phyloP scores from a whole-genome alignment of 2,888 invertebrate species.

The Mycalesis mineus region DNA sequence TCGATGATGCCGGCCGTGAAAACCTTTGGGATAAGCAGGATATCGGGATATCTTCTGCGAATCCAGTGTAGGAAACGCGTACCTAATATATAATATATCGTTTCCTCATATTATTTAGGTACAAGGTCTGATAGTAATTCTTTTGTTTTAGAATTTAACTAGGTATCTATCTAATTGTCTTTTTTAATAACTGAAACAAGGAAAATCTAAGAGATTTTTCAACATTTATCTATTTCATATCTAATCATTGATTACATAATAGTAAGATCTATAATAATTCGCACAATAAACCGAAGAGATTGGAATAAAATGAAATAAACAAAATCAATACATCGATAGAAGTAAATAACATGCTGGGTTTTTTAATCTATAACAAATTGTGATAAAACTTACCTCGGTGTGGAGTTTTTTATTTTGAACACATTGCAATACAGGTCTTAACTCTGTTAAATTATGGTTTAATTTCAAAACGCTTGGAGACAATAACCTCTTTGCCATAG shows the following conservation, averaged over 20 bases:
- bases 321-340: not conserved
- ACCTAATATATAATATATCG: no score
- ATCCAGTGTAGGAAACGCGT: no score
- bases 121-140: no score
- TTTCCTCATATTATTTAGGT: no score
- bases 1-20: no score
- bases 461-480: constrained; percentile 35
- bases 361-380: not conserved
- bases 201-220: not conserved
- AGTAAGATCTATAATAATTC: not conserved
- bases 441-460: constrained; percentile 30
- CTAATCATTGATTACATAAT: constrained; percentile 1
- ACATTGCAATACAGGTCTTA: constrained; percentile 23
- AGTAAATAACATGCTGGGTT: not conserved
- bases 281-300: not conserved
- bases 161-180: no score
- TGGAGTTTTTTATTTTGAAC: constrained; percentile 23
- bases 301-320: not conserved
- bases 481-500: constrained; percentile 47
- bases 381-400: constrained; percentile 25
- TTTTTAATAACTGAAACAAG: no score
- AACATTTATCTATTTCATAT: not conserved
- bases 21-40: no score
- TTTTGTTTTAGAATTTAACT: no score
- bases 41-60: no score